Conservation (phyloP, 2,888 invertebrate species). For the Hipparchia sbordonii region DNA sequence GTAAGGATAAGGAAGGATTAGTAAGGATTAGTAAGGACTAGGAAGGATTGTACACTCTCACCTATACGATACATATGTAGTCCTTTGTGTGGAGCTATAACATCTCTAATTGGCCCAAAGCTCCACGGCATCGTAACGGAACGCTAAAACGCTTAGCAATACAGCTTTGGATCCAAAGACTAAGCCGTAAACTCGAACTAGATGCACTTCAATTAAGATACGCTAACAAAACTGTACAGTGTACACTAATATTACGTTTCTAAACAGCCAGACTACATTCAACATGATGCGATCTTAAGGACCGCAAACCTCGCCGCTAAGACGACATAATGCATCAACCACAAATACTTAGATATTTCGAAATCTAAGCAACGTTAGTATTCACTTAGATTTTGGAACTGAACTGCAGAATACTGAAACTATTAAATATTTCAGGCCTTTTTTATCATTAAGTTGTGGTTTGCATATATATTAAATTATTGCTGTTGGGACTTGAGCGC, state of each 20-base stretch:
- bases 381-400: neutral
- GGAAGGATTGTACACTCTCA: neutral
- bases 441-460: too few species aligned
- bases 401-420: neutral
- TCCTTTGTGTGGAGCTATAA: constrained; percentile 5
- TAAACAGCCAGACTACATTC: constrained; percentile 8
- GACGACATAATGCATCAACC: constrained; percentile 12
- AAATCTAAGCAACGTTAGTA: neutral
- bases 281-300: constrained; percentile 13
- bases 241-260: constrained; percentile 13
- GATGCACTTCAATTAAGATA: constrained; percentile 14
- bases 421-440: neutral
- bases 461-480: too few species aligned
- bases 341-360: constrained; percentile 2
- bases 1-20: neutral
- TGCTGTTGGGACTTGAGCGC: too few species aligned
- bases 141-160: constrained; percentile 13
- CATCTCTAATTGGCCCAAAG: constrained; percentile 8
- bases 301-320: constrained; percentile 13
- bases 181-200: neutral
- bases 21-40: neutral
- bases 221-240: constrained; percentile 4
- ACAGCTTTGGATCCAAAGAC: neutral
- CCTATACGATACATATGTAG: neutral
- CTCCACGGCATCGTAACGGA: neutral